Conservation (phyloP, 1,140 invertebrate species). For the Caenorhabditis latens region DNA sequence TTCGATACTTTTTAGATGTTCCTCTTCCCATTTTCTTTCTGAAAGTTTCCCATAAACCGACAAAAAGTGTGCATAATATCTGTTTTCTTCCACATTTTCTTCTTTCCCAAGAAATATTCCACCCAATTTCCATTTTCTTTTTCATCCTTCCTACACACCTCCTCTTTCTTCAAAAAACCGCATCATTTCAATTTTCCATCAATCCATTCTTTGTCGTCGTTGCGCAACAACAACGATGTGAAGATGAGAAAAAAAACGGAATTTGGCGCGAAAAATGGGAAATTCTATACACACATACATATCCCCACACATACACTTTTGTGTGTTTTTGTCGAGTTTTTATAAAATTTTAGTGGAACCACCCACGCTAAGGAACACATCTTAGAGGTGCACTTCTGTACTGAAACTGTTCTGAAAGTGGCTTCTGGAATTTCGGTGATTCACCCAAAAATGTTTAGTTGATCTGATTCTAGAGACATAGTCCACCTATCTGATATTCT, state of each 20-base stretch:
- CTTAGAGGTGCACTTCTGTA: neutral
- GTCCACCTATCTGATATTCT: too few species aligned
- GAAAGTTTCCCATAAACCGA: too few species aligned
- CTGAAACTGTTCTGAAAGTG: neutral
- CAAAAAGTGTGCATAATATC: too few species aligned
- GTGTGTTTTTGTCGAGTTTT: neutral
- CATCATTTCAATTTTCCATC: constrained; percentile 37
- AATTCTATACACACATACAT: constrained; percentile 34
- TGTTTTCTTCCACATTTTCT: too few species aligned
- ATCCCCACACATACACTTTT: neutral
- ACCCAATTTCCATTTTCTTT: neutral
- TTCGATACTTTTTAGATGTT: too few species aligned
- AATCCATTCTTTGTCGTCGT: constrained; percentile 42
- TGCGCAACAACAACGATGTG: constrained; percentile 28
- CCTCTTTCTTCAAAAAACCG: neutral
- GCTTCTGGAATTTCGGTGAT: neutral
- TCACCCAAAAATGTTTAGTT: too few species aligned
- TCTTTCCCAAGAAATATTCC: too few species aligned
- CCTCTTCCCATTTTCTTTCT: too few species aligned
- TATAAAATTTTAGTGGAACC: neutral
- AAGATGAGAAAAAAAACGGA: constrained; percentile 40
- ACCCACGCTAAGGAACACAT: neutral
- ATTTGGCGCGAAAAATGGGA: constrained; percentile 34
- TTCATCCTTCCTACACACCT: neutral
- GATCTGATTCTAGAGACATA: too few species aligned